phyloP scores from a whole-genome alignment of 2,888 invertebrate species.

The Apotomis capreana region DNA sequence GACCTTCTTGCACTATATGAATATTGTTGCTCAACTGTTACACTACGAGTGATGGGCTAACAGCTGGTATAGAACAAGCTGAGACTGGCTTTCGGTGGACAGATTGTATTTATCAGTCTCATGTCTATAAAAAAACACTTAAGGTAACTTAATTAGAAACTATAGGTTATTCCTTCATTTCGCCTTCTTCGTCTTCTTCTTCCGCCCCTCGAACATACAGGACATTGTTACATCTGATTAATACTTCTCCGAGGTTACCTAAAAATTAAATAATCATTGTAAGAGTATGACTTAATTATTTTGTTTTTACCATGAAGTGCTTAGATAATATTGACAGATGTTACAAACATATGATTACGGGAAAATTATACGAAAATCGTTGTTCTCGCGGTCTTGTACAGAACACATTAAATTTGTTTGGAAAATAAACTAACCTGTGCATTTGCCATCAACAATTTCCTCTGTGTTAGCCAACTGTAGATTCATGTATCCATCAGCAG shows the following conservation, averaged over 20 bases:
- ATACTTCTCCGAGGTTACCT: conserved; percentile 97
- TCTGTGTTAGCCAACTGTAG: conserved; percentile 98
- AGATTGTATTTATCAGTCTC: conserved; percentile 11
- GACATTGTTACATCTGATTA: conserved; percentile 98
- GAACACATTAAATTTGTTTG: neutral
- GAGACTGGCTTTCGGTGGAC: neutral
- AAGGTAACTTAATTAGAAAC: conserved; percentile 39
- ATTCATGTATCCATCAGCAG: conserved; percentile 99
- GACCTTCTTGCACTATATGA: too few species aligned
- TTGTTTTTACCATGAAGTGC: too few species aligned
- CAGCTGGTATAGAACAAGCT: too few species aligned
- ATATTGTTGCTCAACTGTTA: too few species aligned
- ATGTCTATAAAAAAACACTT: conserved; percentile 11
- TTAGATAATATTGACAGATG: too few species aligned
- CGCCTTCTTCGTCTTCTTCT: conserved; percentile 98
- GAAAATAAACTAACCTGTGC: conserved; percentile 86
- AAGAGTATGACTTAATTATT: neutral
- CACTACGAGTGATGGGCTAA: too few species aligned
- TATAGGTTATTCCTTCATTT: conserved; percentile 90
- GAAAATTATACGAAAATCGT: too few species aligned
- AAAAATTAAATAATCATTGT: conserved; percentile 45
- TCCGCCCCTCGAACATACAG: conserved; percentile 97
- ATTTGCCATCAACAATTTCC: conserved; percentile 96
- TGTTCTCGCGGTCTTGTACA: neutral
- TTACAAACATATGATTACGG: too few species aligned